phyloP scores from a whole-genome alignment of 2,797 vertebrate species.

The Florisuga fusca region DNA sequence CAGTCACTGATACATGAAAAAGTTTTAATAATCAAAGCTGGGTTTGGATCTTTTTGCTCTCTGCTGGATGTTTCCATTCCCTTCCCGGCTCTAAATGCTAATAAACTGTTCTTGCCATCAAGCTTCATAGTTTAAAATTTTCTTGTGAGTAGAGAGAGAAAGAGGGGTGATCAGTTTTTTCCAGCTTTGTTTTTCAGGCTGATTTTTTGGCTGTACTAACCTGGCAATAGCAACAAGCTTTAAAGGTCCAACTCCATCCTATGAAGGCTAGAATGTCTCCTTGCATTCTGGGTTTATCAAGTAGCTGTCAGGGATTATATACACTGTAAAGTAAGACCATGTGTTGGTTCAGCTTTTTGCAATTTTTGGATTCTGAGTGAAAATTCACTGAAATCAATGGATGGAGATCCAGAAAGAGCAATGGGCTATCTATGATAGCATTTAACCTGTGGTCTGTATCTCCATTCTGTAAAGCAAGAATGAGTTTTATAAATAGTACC shows the following conservation, averaged over 20 bases:
- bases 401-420: not conserved
- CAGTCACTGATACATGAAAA: not conserved
- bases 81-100: not conserved
- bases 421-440: not conserved
- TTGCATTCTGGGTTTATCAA: not conserved
- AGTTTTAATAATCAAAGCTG: not conserved
- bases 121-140: accelerated
- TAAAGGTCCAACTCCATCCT: not conserved
- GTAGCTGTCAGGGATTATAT: not conserved
- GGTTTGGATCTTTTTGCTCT: not conserved
- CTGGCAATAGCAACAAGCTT: not conserved
- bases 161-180: not conserved
- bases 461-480: not conserved
- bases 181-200: not conserved
- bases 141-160: not conserved
- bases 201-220: not conserved
- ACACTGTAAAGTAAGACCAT: not conserved
- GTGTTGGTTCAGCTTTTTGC: not conserved
- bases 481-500: not conserved
- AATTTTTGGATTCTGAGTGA: not conserved
- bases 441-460: not conserved
- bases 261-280: not conserved
- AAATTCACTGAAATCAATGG: not conserved
- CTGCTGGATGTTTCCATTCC: not conserved
- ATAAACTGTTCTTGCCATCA: not conserved